Evolutionary conservation across 1,140 invertebrate species (phyloP).

Genomic region (Nephotettix cincticeps): DNA sequence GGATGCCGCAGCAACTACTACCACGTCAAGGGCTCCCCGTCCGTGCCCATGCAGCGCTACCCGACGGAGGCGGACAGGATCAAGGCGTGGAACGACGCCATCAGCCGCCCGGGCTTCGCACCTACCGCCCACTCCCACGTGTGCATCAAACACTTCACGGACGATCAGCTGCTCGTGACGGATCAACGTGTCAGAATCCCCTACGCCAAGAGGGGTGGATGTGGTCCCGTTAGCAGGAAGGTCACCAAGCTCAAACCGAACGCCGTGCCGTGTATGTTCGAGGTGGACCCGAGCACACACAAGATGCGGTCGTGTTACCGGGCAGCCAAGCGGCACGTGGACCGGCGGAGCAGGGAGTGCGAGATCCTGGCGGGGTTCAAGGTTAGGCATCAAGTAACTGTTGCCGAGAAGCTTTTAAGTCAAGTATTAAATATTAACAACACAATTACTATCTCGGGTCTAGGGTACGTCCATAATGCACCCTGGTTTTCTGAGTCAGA

Average conservation of each 20-base stretch:
- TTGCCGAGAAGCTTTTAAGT: no score
- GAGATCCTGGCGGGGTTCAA: no score
- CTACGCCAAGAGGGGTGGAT: background rate
- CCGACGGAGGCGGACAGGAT: background rate
- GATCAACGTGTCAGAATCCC: no score
- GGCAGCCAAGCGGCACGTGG: background rate
- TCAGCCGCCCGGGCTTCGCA: background rate
- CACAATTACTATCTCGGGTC: no score
- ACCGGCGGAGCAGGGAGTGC: background rate
- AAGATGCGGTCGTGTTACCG: background rate
- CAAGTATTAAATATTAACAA: no score
- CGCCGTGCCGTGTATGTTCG: background rate
- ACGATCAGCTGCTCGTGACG: background rate
- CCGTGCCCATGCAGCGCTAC: background rate
- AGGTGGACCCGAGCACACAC: background rate
- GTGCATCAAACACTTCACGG: background rate
- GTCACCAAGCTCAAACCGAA: background rate
- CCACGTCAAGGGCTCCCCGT: background rate
- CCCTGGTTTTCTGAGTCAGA: no score
- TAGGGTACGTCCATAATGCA: no score
- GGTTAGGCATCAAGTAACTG: no score
- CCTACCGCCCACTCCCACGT: background rate
- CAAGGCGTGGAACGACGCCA: background rate
- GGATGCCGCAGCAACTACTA: slow-evolving; percentile 8
- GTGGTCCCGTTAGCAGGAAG: background rate